These are phyloP conservation scores for Clitarchus hookeri DNA, from an alignment of 2,888 invertebrate genomes.

Conservation along the genomic window DNA sequence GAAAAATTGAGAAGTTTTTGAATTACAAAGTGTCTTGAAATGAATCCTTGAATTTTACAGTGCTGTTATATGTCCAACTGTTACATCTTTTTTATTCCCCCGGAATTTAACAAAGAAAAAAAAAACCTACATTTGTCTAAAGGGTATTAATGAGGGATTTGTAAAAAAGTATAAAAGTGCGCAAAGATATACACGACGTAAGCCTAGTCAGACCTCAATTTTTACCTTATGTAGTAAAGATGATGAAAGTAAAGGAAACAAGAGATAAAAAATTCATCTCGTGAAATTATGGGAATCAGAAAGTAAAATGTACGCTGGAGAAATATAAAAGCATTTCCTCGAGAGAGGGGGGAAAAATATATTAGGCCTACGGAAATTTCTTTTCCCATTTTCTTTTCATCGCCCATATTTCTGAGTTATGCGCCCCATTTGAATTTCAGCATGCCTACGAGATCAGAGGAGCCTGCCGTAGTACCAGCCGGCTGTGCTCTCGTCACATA, in stretches of 20 bases:
- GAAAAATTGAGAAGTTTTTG: too few relatives aligned
- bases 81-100: too few relatives aligned
- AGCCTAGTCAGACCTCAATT: not conserved
- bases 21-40: too few relatives aligned
- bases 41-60: too few relatives aligned
- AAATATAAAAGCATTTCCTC: not conserved
- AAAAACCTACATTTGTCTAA: not conserved
- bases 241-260: not conserved
- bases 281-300: not conserved
- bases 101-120: too few relatives aligned
- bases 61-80: too few relatives aligned
- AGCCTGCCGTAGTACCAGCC: not conserved
- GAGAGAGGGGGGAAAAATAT: not conserved
- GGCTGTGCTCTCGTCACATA: not conserved
- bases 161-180: not conserved
- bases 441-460: not conserved
- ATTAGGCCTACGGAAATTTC: not conserved
- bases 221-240: not conserved
- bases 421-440: not conserved
- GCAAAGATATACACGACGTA: too few relatives aligned
- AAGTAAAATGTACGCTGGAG: not conserved
- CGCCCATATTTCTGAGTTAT: not conserved
- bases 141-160: not conserved
- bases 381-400: not conserved
- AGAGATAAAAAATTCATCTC: not conserved